Evolutionary conservation across 1,140 invertebrate species (phyloP), one percentile per base, ranked within the genome.

Genomic region (Cardiocondyla obscurior): DNA sequence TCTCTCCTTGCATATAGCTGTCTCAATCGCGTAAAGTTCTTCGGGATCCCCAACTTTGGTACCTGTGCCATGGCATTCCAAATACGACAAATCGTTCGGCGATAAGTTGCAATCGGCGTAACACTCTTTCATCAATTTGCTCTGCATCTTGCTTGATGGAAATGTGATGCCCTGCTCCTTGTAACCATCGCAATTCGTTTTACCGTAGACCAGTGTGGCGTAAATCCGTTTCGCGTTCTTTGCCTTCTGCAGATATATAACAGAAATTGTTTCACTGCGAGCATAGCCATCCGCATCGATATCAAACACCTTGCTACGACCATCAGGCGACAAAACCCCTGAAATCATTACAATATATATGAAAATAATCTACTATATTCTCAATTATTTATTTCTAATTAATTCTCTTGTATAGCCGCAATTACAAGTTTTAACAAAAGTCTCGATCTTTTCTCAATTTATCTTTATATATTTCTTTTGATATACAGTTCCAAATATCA

Each of bases 61-160:
- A 58, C 96, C 96, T 28, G 98, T 99, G 57, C 98, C 98, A 92
- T 99, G 98, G 65, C 98, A 97, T 93, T 99, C 99, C 16, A 99
- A 94, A 90, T 96, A 99, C 33, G 95, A 95, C 14, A 99, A 93
- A 5, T 91, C 92, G 2, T 91, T 94, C 0, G 98, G 97, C 65
- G 96, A 94, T 2, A 99, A 89, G 33, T 96, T 95, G 84, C 97
- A 97, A 89, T 99, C 98, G n/a, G 96, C 93, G 91, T 99, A 99
- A 86, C 99, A 97, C 89, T 98, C 97, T 25, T 95, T 92, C 0
- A 99, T 92, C 0, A 99, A 94, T 64, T 95, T 93, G 82, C 96
- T 96, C 93, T 99, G 98, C 67, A 97, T 95, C 22, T 96, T 94
- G 33, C 97, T 97, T 2, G 97, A 98, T 0, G 98, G 98, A 91